These are phyloP conservation scores for Eudasyphora cyanicolor DNA, from an alignment of 2,888 invertebrate genomes.

Conservation along the genomic window DNA sequence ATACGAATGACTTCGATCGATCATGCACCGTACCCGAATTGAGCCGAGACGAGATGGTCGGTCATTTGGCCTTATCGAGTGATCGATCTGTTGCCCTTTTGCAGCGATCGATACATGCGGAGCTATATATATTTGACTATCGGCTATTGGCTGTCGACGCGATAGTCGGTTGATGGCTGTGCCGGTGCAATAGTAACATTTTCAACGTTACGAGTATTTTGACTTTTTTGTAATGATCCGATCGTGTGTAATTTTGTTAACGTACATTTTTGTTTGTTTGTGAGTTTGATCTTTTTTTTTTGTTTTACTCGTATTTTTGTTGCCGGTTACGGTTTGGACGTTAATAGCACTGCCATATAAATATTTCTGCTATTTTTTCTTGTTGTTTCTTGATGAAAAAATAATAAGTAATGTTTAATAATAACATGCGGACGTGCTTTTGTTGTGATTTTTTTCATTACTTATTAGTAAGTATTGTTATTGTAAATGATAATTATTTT, in stretches of 20 bases:
- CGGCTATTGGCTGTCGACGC: too few relatives aligned
- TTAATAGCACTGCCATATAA: not conserved
- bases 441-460: slow-evolving; percentile 3
- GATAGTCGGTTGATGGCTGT: too few relatives aligned
- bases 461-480: slow-evolving; percentile 23
- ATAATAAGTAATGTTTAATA: slow-evolving; percentile 7
- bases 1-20: not conserved
- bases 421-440: slow-evolving; percentile 16
- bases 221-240: not conserved
- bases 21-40: too few relatives aligned
- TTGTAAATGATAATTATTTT: slow-evolving; percentile 6
- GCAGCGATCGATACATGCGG: not conserved
- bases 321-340: not conserved
- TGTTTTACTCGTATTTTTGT: not conserved
- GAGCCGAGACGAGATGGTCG: too few relatives aligned
- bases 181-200: not conserved
- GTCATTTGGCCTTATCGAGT: not conserved
- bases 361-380: not conserved
- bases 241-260: slow-evolving; percentile 3
- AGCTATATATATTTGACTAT: too few relatives aligned
- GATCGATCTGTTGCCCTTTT: not conserved
- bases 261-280: not conserved
- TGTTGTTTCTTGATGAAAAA: not conserved
- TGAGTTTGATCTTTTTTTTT: too few relatives aligned
- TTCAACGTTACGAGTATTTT: not conserved